These are phyloP conservation scores for Heliconius himera DNA, from an alignment of 1,140 invertebrate genomes.

Conservation along the genomic window DNA sequence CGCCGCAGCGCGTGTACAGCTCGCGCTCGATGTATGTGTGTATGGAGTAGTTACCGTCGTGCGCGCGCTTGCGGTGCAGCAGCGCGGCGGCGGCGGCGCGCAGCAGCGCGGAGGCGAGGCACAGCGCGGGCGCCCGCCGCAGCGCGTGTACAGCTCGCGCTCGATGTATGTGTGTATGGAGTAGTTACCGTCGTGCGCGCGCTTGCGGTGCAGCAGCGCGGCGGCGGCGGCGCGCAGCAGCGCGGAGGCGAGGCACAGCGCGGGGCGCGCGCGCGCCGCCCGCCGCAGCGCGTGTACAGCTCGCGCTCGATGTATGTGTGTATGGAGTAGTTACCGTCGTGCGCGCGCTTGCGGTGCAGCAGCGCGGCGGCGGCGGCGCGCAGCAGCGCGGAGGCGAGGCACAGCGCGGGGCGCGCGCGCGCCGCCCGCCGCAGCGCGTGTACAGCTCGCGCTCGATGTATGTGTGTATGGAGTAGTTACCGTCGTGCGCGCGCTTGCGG, in stretches of 20 bases:
- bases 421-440: constrained; percentile 91
- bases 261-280: constrained; percentile 89
- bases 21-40: no score
- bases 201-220: constrained; percentile 87
- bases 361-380: constrained; percentile 93
- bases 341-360: constrained; percentile 82
- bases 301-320: no score
- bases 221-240: constrained; percentile 92
- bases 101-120: constrained; percentile 94
- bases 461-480: background rate
- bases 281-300: constrained; percentile 90
- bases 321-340: constrained; percentile 35
- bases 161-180: no score
- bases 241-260: constrained; percentile 94
- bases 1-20: constrained; percentile 90
- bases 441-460: no score
- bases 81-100: constrained; percentile 93
- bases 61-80: constrained; percentile 82
- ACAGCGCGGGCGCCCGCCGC: constrained; percentile 90
- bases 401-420: constrained; percentile 90
- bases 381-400: constrained; percentile 94
- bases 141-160: no score
- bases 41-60: constrained; percentile 35
- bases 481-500: constrained; percentile 55
- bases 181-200: constrained; percentile 48